Conservation (phyloP, 2,888 invertebrate genomes). For the Latrodectus elegans region DNA sequence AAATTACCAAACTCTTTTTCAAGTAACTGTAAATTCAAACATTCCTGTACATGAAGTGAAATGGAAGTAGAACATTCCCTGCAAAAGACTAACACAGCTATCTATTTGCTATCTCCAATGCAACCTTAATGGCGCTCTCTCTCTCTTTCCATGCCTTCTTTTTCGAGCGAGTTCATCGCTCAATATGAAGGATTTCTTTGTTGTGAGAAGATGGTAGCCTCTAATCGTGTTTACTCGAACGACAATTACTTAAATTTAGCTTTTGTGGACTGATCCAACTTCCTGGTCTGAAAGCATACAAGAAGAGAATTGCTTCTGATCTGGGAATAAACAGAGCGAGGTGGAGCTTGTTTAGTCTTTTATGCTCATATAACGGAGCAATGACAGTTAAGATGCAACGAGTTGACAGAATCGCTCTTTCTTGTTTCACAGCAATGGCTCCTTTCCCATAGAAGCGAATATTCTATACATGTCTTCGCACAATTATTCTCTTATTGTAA, state of each 20-base stretch:
- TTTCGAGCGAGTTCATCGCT: slow-evolving; percentile 20
- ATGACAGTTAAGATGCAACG: not conserved
- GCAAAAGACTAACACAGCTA: slow-evolving; percentile 16
- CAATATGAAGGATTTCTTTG: slow-evolving; percentile 29
- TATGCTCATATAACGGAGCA: not conserved
- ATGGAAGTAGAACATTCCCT: slow-evolving; percentile 10
- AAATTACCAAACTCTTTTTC: too few relatives aligned
- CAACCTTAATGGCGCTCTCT: slow-evolving; percentile 38
- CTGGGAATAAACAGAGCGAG: slow-evolving; percentile 12
- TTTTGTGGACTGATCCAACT: slow-evolving; percentile 28
- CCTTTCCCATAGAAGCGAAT: too few relatives aligned
- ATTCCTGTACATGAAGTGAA: slow-evolving; percentile 21
- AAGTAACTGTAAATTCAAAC: not conserved
- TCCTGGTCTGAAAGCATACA: slow-evolving; percentile 19
- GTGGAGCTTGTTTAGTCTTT: slow-evolving; percentile 33
- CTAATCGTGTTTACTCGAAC: slow-evolving; percentile 44
- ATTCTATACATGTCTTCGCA: too few relatives aligned
- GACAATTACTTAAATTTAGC: slow-evolving; percentile 50
- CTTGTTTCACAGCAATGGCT: too few relatives aligned
- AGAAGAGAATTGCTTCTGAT: slow-evolving; percentile 27
- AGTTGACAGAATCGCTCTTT: too few relatives aligned
- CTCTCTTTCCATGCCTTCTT: slow-evolving; percentile 14
- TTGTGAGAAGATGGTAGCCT: slow-evolving; percentile 7
- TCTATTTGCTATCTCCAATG: slow-evolving; percentile 39
- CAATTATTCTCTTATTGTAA: too few relatives aligned